Base-by-base conservation (phyloP, 2,797 vertebrate genomes). In the Lepus townsendii region DNA sequence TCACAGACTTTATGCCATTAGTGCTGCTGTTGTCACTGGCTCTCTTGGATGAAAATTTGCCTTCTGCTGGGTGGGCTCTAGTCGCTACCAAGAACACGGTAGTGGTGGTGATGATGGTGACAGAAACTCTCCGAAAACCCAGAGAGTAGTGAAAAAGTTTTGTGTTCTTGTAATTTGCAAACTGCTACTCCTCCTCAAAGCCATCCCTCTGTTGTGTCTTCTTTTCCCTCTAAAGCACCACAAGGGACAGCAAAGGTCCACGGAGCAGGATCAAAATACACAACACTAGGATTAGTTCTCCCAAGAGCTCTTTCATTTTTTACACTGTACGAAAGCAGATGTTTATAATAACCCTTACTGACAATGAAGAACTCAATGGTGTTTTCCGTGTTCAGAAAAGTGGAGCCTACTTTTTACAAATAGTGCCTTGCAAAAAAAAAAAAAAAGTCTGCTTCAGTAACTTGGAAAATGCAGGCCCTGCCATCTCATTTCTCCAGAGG, bases 401-500 rank as follows among this genome's bases (percentile, higher is more conserved):
- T 77, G 54, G 27, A 75, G 90, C 52, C 19, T 91, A 42, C 42
- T 75, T 83, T 90, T 82, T 83, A 84, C 80, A 96, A 91, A 57
- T 93, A 83, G 52, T 93, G n/a, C 60, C 63, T 88, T 82, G 50
- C 68, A 89, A 77, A 92, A 84, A 60, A 19, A 57, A 16, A 57
- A 57, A 57, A 92, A 87, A 60, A 19, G 24, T 62, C 66, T 83
- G 38, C 85, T 93, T 93, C n/a, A 96, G 60, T 92, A 54, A 76
- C 91, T 95, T 80, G 27, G 84, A 94, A 96, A 96, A 93, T 71
- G 16, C 63, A 85, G 52, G 52, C 90, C 27, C 47, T 65, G 88
- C 73, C 9, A 85, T 75, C 27, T 88, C 12, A n/a, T 92, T 96
- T 88, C 30, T 95, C 90, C 71, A 79, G 63, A 82, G 47, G 57